phyloP scores from a whole-genome alignment of 1,140 invertebrate species.

The Anastrepha ludens region DNA sequence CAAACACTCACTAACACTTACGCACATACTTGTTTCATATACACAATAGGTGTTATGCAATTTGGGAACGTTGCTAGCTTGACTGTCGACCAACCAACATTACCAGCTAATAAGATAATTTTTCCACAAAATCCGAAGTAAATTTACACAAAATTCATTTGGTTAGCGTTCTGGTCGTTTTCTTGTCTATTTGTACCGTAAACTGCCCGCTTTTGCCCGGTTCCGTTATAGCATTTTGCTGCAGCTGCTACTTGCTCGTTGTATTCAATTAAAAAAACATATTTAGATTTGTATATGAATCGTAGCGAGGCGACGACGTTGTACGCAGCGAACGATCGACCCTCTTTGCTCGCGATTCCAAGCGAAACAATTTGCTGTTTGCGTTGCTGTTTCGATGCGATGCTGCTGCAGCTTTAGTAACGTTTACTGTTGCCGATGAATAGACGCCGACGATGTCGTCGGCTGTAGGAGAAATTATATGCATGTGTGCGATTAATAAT shows the following conservation, averaged over 20 bases:
- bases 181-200: slow-evolving; percentile 10
- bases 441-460: background rate
- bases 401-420: slow-evolving; percentile 17
- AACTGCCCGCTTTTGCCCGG: background rate
- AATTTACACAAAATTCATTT: background rate
- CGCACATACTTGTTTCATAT: background rate
- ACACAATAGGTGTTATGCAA: slow-evolving; percentile 58
- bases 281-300: slow-evolving; percentile 33
- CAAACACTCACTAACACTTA: slow-evolving; percentile 21
- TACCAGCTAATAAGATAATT: background rate
- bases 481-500: background rate
- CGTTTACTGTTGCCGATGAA: background rate
- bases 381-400: slow-evolving; percentile 30
- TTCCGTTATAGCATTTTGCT: slow-evolving; percentile 17
- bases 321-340: slow-evolving; percentile 12
- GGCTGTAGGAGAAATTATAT: background rate
- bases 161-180: background rate
- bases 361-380: slow-evolving; percentile 43
- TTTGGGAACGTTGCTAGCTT: slow-evolving; percentile 51
- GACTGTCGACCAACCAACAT: slow-evolving; percentile 21
- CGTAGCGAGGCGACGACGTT: slow-evolving; percentile 39
- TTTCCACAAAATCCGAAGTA: background rate
- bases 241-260: slow-evolving; percentile 8
- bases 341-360: slow-evolving; percentile 44
- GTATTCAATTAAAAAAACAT: slow-evolving; percentile 15